Evolutionary conservation across 2,888 invertebrate species (phyloP).

Genomic region (Balanococcus diminutus): DNA sequence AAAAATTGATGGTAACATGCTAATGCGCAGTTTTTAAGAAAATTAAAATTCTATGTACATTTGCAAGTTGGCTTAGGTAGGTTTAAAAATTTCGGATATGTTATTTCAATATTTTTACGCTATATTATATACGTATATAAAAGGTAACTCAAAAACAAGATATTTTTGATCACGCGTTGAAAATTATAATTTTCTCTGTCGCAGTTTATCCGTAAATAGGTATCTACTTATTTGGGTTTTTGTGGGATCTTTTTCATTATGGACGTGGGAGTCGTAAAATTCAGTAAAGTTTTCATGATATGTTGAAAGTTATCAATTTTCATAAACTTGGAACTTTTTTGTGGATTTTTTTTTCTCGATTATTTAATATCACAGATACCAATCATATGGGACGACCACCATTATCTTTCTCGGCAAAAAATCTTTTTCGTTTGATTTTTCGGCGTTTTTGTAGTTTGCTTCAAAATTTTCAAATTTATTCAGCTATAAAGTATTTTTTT

Average conservation of each 20-base stretch:
- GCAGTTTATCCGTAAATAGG: not conserved
- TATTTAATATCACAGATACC: not conserved
- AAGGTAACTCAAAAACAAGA: slow-evolving; percentile 27
- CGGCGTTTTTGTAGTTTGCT: too few relatives aligned
- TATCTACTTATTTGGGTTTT: not conserved
- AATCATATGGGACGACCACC: not conserved
- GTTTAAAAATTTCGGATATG: not conserved
- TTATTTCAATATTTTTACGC: not conserved
- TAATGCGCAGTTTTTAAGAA: not conserved
- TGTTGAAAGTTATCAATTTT: not conserved
- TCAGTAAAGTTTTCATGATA: not conserved
- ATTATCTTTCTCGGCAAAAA: too few relatives aligned
- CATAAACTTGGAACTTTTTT: not conserved
- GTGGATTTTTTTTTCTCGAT: not conserved
- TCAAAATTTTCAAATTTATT: too few relatives aligned
- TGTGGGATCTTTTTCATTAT: not conserved
- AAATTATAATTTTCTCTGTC: not conserved
- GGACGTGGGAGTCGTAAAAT: not conserved
- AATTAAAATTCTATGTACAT: not conserved
- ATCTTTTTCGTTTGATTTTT: too few relatives aligned
- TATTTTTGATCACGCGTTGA: not conserved
- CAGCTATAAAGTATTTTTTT: too few relatives aligned
- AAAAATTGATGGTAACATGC: slow-evolving; percentile 29
- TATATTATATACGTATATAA: not conserved
- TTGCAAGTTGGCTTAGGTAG: too few relatives aligned